Conservation (phyloP, 2,113 vertebrate genomes). For the Myotis brandtii region DNA sequence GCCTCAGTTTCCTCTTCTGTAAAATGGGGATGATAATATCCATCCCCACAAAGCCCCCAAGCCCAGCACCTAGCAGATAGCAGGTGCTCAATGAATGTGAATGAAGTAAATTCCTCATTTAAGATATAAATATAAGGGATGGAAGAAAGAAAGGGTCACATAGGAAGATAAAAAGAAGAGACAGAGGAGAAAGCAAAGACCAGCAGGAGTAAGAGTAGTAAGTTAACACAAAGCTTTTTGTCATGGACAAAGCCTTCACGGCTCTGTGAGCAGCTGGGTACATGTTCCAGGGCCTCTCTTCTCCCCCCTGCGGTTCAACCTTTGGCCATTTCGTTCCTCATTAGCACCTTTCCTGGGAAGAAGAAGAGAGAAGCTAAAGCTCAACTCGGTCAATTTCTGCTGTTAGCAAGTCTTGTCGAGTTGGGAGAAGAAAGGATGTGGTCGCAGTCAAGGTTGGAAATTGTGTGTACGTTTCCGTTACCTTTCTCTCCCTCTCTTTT, state of each 20-base stretch:
- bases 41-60: neutral
- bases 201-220: neutral
- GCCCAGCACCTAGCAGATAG: neutral
- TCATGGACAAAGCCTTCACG: neutral
- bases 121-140: neutral
- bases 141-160: neutral
- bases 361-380: neutral
- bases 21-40: neutral
- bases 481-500: neutral
- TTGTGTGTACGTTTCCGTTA: rapidly evolving
- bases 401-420: neutral
- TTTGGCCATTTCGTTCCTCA: constrained; percentile 3
- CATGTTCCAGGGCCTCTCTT: neutral
- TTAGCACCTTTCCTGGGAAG: constrained; percentile 47
- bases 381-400: neutral
- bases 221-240: neutral
- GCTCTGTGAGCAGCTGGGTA: rapidly evolving
- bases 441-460: neutral
- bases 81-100: neutral
- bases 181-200: neutral
- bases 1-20: constrained; percentile 1
- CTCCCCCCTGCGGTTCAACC: neutral
- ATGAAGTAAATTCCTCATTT: neutral
- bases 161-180: neutral
- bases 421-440: neutral